Evolutionary conservation across 2,113 vertebrate species (phyloP), one percentile per base, ranked within the genome.

Genomic region (Petrocephalus zakoni): DNA sequence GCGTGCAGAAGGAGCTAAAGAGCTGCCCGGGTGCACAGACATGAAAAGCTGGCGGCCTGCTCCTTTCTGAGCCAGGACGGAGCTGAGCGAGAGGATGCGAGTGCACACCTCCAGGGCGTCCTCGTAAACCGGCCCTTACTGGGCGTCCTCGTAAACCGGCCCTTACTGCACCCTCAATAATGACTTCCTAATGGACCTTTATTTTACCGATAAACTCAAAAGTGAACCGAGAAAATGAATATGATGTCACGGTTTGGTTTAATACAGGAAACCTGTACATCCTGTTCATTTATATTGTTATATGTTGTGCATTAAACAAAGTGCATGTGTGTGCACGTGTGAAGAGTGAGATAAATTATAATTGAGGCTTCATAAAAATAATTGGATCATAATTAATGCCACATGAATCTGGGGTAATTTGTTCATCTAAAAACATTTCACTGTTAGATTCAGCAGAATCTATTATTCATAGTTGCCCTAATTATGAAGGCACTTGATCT

Each of bases 401-500:
- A 61, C 88, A 72, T 2, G 51, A 87, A 72, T 51, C 87, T 6
- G 64, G 61, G 58, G 87, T 10, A 37, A 58, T n/a, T 87, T 68
- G 87, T 87, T 87, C 58, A 29, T 72, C 49, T 87, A 46, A 58
- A 56, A 83, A 61, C 22, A 29, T 68, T 68, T 68, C 29, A 46
- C 52, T 82, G 37, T 56, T 56, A 55, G 87, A 83, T 88, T 82
- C 34, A 25, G 3, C 19, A 25, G 37, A 82, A 82, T 88, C 47
- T 56, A 83, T 88, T 52, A 83, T 88, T 88, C 25, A 88, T 82
- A 83, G 56, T 34, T 42, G 47, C 46, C 75, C 37, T 55, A 46
- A 83, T 88, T 83, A 56, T 47, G 34, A 34, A 83, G 52, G 7
- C 34, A 7, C 47, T 53, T 42, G 86, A 86, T 86, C 51, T 86